phyloP scores from a whole-genome alignment of 2,797 vertebrate genomes.

The Delichon dasypus region DNA sequence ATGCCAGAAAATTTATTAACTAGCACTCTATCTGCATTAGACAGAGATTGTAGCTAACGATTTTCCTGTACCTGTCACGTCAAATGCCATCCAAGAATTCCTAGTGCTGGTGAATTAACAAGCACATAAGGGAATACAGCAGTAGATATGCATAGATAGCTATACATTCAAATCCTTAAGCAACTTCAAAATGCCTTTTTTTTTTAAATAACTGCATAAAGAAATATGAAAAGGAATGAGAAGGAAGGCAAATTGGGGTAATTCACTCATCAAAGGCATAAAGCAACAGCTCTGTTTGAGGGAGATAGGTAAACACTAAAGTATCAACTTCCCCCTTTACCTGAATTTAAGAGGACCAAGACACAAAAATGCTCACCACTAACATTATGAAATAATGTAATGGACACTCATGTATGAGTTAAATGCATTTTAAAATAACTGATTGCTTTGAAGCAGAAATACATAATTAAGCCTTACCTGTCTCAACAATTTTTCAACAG shows the following conservation, averaged over 20 bases:
- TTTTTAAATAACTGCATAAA: neutral
- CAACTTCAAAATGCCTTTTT: neutral
- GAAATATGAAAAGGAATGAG: neutral
- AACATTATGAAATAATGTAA: neutral
- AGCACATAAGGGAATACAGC: constrained; percentile 3
- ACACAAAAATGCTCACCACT: neutral
- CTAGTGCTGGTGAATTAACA: constrained; percentile 13
- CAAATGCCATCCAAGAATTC: neutral
- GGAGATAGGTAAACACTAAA: neutral
- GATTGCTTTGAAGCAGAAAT: neutral
- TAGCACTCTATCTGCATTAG: constrained; percentile 10
- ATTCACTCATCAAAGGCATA: neutral
- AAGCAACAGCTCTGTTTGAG: neutral
- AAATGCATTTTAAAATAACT: neutral
- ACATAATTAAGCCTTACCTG: constrained; percentile 81
- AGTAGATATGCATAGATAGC: neutral
- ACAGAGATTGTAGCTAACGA: neutral
- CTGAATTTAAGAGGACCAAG: neutral
- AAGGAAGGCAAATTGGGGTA: neutral
- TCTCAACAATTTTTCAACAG: constrained; percentile 89
- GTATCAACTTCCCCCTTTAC: neutral
- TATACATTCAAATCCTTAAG: neutral
- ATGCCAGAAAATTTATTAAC: constrained; percentile 30
- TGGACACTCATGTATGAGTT: neutral
- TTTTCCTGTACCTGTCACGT: constrained; percentile 21